These are phyloP conservation scores for Pogonomyrmex barbatus DNA, from an alignment of 1,140 invertebrate species.

Conservation along the genomic window DNA sequence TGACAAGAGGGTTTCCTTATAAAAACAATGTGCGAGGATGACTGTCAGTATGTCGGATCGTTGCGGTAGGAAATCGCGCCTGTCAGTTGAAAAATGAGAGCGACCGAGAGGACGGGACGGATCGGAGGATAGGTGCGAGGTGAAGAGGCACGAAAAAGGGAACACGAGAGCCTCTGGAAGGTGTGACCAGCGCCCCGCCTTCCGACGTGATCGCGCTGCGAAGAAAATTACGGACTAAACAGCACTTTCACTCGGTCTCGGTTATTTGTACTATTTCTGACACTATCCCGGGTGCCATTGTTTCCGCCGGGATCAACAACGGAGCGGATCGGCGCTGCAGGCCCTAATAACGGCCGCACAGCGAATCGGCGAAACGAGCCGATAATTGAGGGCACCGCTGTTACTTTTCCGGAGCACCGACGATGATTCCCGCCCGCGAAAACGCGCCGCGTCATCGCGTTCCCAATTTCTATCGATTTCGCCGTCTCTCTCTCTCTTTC, in stretches of 20 bases:
- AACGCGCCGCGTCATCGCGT: conserved; percentile 80
- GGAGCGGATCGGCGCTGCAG: conserved; percentile 1
- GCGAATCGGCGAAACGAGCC: conserved; percentile 80
- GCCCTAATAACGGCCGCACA: conserved; percentile 70
- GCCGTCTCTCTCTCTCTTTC: conserved; percentile 60
- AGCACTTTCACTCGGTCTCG: conserved; percentile 69
- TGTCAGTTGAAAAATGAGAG: conserved; percentile 69
- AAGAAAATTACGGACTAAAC: conserved; percentile 80
- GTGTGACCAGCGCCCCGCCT: conserved; percentile 83
- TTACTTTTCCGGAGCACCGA: conserved; percentile 75
- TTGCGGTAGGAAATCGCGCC: conserved; percentile 76
- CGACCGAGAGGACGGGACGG: conserved; percentile 38
- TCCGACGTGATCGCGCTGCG: conserved; percentile 63
- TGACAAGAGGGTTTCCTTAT: conserved; percentile 82
- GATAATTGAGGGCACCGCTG: conserved; percentile 79
- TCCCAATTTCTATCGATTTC: conserved; percentile 82
- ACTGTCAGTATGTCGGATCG: conserved; percentile 75
- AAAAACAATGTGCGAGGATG: conserved; percentile 84
- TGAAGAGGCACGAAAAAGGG: conserved; percentile 27
- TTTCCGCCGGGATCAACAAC: conserved; percentile 68
- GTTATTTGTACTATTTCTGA: conserved; percentile 81
- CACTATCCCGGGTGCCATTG: conserved; percentile 77
- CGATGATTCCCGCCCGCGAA: conserved; percentile 49
- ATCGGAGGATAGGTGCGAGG: conserved; percentile 13
- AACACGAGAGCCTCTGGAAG: conserved; percentile 68